Base-by-base conservation (phyloP, 35 echinoderm and acorn worm genomes). In the Apostichopus japonicus region DNA sequence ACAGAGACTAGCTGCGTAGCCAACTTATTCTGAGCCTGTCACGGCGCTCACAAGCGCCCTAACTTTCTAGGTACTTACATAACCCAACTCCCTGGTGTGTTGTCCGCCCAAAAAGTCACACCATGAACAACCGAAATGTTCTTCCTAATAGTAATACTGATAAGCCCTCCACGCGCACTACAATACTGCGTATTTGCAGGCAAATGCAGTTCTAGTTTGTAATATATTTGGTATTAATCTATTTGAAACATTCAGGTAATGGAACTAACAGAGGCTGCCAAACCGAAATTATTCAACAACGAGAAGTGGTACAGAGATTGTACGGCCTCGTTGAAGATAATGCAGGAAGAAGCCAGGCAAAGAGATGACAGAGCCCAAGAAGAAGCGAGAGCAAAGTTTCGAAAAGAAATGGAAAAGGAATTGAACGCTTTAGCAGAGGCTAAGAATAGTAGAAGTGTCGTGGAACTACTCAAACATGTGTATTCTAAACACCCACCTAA, bases 401-500 rank as follows among this genome's bases (percentile, higher is more conserved):
- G 19, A 24, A 86, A 86, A 33, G 83, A 86, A 55, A 16, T 86
- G 55, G 83, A 86, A 55, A 16, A 8, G 14, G 83, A 86, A 59
- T 10, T 86, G 0, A 86, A 86, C 19, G 53, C 6, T 23, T 3
- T 86, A 15, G 53, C 7, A 10, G 53, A 13, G 5, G 21, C 83
- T 23, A 56, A 86, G 55, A 86, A 9, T 53, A 80, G 23, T 14
- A 11, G 10, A 4, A 55, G 83, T 11, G 11, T 33, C 6, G 83
- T 59, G 22, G 54, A 86, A 24, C 51, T 86, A n/a, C 53, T 58
- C 21, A 86, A 59, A 59, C 83, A 86, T 59, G 55, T 86, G n/a
- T 86, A 86, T 55, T 86, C 83, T 24, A 86, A 86, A 23, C 83
- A 86, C 44, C 83, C 83, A 56, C 83, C 83, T 5, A 86, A 86